phyloP scores from a whole-genome alignment of 1,140 invertebrate species.

The Mya arenaria region DNA sequence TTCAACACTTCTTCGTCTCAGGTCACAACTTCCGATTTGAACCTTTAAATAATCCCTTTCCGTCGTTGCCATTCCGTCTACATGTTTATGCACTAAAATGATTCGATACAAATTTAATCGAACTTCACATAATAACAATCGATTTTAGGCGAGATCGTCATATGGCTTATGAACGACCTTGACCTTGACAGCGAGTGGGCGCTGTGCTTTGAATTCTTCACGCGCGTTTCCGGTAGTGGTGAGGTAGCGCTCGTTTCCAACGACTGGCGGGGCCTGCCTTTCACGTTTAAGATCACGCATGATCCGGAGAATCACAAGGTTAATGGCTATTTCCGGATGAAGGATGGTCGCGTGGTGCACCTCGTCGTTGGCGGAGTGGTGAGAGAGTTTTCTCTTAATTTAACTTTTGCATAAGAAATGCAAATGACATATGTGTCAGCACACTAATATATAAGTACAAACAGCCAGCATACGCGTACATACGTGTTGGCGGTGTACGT shows the following conservation, averaged over 20 bases:
- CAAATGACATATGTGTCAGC: not conserved
- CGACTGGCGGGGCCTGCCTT: constrained; percentile 37
- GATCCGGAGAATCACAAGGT: constrained; percentile 24
- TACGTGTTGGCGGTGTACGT: too few relatives aligned
- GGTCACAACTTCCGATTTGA: too few relatives aligned
- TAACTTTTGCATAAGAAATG: not conserved
- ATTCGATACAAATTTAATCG: too few relatives aligned
- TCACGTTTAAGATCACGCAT: constrained; percentile 50
- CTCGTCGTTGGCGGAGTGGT: constrained; percentile 46
- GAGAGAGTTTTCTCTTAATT: not conserved
- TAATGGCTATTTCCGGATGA: constrained; percentile 49
- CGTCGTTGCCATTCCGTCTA: too few relatives aligned
- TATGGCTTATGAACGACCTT: constrained; percentile 54
- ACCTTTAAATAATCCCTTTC: too few relatives aligned
- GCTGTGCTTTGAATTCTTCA: constrained; percentile 49
- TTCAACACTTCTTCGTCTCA: too few relatives aligned
- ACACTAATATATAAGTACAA: not conserved
- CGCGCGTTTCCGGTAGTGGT: constrained; percentile 11
- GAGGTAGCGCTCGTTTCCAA: constrained; percentile 50
- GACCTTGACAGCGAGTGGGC: constrained; percentile 54
- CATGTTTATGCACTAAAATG: too few relatives aligned
- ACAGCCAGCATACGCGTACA: not conserved
- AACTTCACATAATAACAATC: too few relatives aligned
- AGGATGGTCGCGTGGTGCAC: constrained; percentile 36
- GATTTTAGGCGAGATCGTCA: constrained; percentile 26